Evolutionary conservation across 2,888 invertebrate species (phyloP).

Genomic region (Iselma pallidipennis): DNA sequence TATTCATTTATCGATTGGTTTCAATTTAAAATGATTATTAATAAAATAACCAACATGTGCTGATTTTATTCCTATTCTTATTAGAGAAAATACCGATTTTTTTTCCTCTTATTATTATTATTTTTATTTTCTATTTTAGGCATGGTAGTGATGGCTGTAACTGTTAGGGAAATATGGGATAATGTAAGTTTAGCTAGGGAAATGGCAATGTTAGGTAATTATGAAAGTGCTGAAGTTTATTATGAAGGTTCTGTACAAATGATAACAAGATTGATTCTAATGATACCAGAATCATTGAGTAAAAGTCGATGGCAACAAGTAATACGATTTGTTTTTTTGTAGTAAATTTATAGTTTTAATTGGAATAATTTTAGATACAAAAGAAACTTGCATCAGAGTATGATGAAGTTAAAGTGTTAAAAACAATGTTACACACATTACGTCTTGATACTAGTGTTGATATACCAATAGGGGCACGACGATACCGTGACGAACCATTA

Average conservation of each 20-base stretch:
- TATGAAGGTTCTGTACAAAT: conserved; percentile 93
- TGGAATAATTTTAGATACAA: conserved; percentile 71
- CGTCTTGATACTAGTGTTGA: conserved; percentile 66
- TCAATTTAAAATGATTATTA: not conserved
- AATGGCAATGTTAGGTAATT: conserved; percentile 93
- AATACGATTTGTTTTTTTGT: too few relatives aligned
- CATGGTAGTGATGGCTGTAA: conserved; percentile 75
- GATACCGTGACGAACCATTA: conserved; percentile 60
- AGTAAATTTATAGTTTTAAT: too few relatives aligned
- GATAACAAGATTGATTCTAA: conserved; percentile 80
- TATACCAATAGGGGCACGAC: conserved; percentile 58
- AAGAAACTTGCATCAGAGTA: conserved; percentile 88
- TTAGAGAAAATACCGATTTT: not conserved
- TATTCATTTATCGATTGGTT: not conserved
- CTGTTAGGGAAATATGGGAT: conserved; percentile 89
- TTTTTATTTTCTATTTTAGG: conserved; percentile 11
- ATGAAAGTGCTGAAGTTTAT: conserved; percentile 91
- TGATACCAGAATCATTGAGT: conserved; percentile 77
- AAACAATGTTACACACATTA: conserved; percentile 75
- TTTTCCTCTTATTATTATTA: not conserved
- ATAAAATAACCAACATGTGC: not conserved
- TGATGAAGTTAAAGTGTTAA: conserved; percentile 84
- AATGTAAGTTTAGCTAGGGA: conserved; percentile 94
- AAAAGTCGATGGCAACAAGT: conserved; percentile 92
- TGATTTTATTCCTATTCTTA: not conserved